A percentile compares a stretch with the other conserved stretches of the same genome.
phyloP scores from a whole-genome alignment of 2,888 invertebrate genomes.

The Machimus atricapillus region DNA sequence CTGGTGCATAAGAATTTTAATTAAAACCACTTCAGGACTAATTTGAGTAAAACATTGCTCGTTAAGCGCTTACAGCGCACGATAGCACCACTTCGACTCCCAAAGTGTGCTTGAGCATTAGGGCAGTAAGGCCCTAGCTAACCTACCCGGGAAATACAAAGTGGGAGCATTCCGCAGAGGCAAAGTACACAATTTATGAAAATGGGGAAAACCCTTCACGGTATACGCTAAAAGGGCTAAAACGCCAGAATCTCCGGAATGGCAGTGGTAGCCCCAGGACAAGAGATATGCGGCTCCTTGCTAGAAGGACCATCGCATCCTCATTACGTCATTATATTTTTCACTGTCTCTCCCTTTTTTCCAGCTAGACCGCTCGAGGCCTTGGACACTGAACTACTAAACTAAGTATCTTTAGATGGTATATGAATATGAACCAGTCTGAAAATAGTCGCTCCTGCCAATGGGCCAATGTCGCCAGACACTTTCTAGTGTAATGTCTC shows the following conservation, averaged over 20 bases:
- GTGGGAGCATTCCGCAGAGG: neutral
- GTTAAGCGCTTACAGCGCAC: neutral
- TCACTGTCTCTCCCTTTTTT: neutral
- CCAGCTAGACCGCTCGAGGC: neutral
- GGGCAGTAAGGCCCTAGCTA: neutral
- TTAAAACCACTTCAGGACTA: neutral
- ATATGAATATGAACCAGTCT: neutral
- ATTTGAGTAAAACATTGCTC: neutral
- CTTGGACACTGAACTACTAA: neutral
- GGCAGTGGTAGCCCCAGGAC: neutral
- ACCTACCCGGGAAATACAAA: neutral
- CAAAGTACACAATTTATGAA: constrained; percentile 20
- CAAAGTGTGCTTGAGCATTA: neutral
- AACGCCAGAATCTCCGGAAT: neutral
- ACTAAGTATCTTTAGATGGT: neutral
- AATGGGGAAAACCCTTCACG: neutral
- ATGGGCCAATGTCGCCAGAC: neutral
- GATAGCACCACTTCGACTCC: neutral
- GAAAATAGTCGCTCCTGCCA: neutral
- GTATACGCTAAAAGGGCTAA: neutral
- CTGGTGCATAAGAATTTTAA: neutral
- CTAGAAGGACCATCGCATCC: neutral
- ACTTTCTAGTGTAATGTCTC: neutral
- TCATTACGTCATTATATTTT: neutral
- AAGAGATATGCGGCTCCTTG: neutral